Percentiles rank a stretch among this genome's conserved stretches.
Evolutionary conservation across 2,797 vertebrate genomes (phyloP).

Genomic region (Hydrolagus colliei): DNA sequence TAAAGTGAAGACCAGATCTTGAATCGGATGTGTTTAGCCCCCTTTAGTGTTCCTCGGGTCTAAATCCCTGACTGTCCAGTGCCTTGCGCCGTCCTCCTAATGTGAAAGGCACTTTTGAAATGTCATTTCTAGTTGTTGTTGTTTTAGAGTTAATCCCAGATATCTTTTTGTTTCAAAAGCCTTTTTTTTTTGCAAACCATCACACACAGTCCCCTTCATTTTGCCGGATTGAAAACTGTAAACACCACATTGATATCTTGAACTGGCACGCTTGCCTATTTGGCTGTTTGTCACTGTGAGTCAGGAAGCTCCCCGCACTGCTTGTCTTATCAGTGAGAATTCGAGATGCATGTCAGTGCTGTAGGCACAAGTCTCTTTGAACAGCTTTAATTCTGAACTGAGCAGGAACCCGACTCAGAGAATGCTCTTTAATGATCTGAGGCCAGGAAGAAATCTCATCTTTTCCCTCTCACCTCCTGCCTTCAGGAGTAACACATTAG

Average conservation of each 20-base stretch:
- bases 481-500: neutral
- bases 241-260: neutral
- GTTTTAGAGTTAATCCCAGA: neutral
- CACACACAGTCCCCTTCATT: neutral
- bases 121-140: neutral
- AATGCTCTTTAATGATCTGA: neutral
- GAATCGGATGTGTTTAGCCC: no score
- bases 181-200: neutral
- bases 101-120: no score
- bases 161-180: neutral
- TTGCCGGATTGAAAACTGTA: neutral
- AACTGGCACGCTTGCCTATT: neutral
- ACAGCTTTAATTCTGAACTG: neutral
- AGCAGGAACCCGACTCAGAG: neutral
- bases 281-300: no score
- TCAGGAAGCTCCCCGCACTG: neutral
- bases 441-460: neutral
- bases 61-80: no score
- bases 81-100: no score
- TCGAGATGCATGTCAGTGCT: neutral
- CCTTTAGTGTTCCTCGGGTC: no score
- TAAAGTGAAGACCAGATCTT: no score
- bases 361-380: no score
- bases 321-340: neutral
- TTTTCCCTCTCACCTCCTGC: neutral